phyloP scores from a whole-genome alignment of 2,113 vertebrate species.

The Ophiodon elongatus region DNA sequence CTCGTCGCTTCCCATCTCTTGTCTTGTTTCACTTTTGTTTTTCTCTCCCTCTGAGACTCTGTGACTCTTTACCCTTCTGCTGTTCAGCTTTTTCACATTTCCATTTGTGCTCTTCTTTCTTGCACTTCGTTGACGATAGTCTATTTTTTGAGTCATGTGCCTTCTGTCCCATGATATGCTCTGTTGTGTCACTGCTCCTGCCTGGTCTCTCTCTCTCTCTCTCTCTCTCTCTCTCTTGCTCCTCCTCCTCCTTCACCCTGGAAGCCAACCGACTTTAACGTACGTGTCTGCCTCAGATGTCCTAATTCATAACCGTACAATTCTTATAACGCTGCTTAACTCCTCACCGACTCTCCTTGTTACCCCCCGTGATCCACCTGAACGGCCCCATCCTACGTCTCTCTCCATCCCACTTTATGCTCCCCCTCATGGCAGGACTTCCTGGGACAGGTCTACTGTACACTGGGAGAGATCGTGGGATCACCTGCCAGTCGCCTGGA shows the following conservation, averaged over 20 bases:
- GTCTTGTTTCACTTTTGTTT: slow-evolving; percentile 32
- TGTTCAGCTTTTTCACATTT: slow-evolving; percentile 56
- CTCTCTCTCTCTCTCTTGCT: slow-evolving; percentile 78
- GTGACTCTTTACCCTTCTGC: slow-evolving; percentile 35
- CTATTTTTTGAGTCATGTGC: slow-evolving; percentile 80
- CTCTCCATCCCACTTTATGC: slow-evolving; percentile 52
- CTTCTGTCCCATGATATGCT: slow-evolving; percentile 87
- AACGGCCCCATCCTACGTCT: slow-evolving; percentile 49
- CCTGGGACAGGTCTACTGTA: slow-evolving; percentile 94
- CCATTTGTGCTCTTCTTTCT: slow-evolving; percentile 57
- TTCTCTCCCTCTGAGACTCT: slow-evolving; percentile 35
- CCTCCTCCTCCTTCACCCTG: slow-evolving; percentile 79
- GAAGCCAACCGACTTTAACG: slow-evolving; percentile 87
- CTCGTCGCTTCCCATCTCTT: slow-evolving; percentile 11
- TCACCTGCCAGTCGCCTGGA: slow-evolving; percentile 93
- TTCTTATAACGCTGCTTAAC: slow-evolving; percentile 58
- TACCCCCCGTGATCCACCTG: slow-evolving; percentile 55
- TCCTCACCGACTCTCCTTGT: slow-evolving; percentile 74
- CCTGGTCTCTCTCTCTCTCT: slow-evolving; percentile 81
- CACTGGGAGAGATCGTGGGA: slow-evolving; percentile 95
- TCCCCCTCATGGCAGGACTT: slow-evolving; percentile 88
- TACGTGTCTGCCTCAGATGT: slow-evolving; percentile 85
- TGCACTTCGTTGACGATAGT: slow-evolving; percentile 72
- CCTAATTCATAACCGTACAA: slow-evolving; percentile 76
- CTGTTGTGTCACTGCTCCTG: slow-evolving; percentile 85